Evolutionary conservation across 2,113 vertebrate species (phyloP).

Genomic region (Rhombomys opimus): DNA sequence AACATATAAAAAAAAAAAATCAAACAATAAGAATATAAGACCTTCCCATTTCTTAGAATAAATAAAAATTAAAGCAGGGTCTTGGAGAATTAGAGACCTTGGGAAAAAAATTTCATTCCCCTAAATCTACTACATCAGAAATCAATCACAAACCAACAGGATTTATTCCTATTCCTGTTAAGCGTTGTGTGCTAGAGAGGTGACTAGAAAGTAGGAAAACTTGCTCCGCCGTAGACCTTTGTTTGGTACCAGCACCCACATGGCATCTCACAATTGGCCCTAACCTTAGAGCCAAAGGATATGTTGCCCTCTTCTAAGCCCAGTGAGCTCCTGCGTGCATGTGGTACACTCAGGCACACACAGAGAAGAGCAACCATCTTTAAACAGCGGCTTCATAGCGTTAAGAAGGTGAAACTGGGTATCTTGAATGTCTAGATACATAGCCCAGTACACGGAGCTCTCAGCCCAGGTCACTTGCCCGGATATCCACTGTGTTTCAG

Average conservation of each 20-base stretch:
- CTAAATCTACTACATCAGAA: conserved; percentile 29
- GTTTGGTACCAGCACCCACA: background rate
- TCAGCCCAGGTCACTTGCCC: background rate
- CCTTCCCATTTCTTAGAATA: conserved; percentile 22
- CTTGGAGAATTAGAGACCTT: conserved; percentile 38
- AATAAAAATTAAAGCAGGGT: conserved; percentile 15
- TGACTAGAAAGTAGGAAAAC: background rate
- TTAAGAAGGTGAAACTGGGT: background rate
- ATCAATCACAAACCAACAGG: conserved; percentile 1
- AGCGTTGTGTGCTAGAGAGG: background rate
- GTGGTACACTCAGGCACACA: background rate
- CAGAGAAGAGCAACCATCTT: background rate
- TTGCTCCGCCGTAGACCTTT: background rate
- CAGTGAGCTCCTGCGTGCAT: background rate
- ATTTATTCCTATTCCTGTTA: conserved; percentile 26
- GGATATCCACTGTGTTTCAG: background rate
- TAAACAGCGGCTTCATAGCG: background rate
- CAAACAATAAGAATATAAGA: background rate
- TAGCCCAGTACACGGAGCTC: background rate
- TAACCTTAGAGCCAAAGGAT: background rate
- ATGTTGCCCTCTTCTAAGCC: background rate
- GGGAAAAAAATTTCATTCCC: background rate
- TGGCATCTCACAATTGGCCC: background rate
- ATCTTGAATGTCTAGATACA: background rate
- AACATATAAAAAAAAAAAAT: conserved; percentile 44